Base-by-base conservation (phyloP, 1,140 invertebrate species). In the Drosophila melanica region DNA sequence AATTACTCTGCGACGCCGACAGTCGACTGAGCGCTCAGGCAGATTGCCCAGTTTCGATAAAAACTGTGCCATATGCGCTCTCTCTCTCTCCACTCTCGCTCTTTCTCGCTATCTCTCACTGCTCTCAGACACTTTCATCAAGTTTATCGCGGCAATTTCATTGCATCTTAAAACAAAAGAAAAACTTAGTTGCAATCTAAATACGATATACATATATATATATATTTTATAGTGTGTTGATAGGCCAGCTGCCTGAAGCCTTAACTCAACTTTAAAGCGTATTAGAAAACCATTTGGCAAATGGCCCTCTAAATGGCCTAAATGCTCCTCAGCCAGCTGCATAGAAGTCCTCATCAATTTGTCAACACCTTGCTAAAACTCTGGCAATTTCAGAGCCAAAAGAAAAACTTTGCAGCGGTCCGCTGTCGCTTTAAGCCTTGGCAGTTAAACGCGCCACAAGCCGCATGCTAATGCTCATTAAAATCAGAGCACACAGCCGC, bases 261-360 rank as follows among this genome's bases (percentile, higher is more conserved):
- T 70, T 65, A 44, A 45, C 11, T 27, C 18, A 27, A 51, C 48
- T 51, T 47, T 50, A 48, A 42, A 57, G 35, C 51, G 50, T 50
- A 86, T 86, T 79, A 87, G 82, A 86, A 86, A 87, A 81, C 75
- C 78, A 87, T 87, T 86, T 82, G 57, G 47, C 60, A 87, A 86
- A 86, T 87, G 75, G 73, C 51, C 53, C 64, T 66, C 81, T 79
- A 79, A 86, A 70, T 69, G 82, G 16, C 39, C 81, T 79, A 79
- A 86, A 70, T 69, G 82, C 20, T 39, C 41, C 33, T 39, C 1
- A 59, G 55, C 54, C 79, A 75, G 75, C 71, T 59, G 78, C 78
- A 58, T 71, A 50, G 65, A 7, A 69, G 60, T 81, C 65, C 65
- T 63, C 41, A 74, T 60, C 81, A 81, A 85, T 85, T 77, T 86